Base-by-base conservation (phyloP, 1,140 invertebrate genomes). In the Papilio polyxenes region DNA sequence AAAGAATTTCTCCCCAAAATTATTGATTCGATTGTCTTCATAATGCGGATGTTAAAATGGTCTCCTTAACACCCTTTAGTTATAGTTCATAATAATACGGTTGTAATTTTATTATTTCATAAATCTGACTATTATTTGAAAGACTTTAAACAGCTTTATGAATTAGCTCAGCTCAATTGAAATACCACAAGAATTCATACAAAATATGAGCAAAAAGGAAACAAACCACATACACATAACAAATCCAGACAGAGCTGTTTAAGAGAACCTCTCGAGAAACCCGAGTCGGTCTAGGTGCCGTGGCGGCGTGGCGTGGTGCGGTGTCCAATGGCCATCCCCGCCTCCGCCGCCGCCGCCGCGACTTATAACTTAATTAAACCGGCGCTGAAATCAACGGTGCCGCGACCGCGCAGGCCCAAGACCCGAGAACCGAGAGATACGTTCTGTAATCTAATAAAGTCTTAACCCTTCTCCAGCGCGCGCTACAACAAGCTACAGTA, bases 401-500 rank as follows among this genome's bases (percentile, higher is more conserved):
- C 65, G 65, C 65, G 65, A 17, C 56, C 17, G 13, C 56, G 56
- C 56, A 20, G 13, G 6, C 13, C 15, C 53, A 4, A 56, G 49
- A 51, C 49, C 49, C 10, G 49, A 51, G 56, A 59, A 17, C 48
- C 75, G 48, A 76, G 48, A 76, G 44, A 76, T 76, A 20, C 69
- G 78, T 80, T 78, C 74, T 82, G 86, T 87, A 88, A 89, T 89
- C 84, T 88, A 88, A 87, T 89, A 89, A 89, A 87, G 83, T 75
- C 82, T 82, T 83, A 87, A 88, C 87, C 86, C 87, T 84, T 83
- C 65, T 79, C 79, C 51, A 15, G 56, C 82, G 83, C 78, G 82
- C 83, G 82, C 82, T 82, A 81, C 82, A 83, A 75, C 82, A 75
- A 83, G 81, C 83, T 84, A 85, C 85, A 83, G 83, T 90, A 88